A percentile compares a stretch with the other conserved stretches of the same genome.
Evolutionary conservation across 2,888 invertebrate genomes (phyloP).

Genomic region (Scrobipalpa costella): DNA sequence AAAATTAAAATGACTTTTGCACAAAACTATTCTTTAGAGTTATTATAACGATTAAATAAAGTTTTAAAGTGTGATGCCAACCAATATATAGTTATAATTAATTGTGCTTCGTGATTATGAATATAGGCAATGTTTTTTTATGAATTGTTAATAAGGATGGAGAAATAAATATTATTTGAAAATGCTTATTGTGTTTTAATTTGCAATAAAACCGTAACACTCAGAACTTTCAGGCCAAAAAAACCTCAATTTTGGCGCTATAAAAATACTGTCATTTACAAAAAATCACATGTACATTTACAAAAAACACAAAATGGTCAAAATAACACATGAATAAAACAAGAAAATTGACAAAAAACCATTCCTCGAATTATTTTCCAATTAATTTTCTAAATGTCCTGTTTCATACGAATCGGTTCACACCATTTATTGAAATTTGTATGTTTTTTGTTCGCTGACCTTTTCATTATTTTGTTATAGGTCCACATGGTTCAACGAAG

Average conservation of each 20-base stretch:
- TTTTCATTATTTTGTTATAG: not conserved
- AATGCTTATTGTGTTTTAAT: not conserved
- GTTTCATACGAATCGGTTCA: not conserved
- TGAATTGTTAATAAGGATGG: constrained; percentile 52
- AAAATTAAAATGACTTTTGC: no score
- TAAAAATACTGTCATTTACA: not conserved
- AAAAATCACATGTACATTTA: not conserved
- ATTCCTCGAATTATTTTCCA: not conserved
- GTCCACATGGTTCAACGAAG: not conserved
- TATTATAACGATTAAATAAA: no score
- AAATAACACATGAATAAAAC: not conserved
- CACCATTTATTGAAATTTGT: not conserved
- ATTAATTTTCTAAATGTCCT: not conserved
- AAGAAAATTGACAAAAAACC: not conserved
- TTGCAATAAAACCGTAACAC: not conserved
- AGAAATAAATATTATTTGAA: constrained; percentile 36
- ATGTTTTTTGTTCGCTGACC: not conserved
- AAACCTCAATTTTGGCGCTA: not conserved
- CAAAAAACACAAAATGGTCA: not conserved
- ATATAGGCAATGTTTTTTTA: constrained; percentile 46
- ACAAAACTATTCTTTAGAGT: no score
- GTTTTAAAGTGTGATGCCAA: not conserved
- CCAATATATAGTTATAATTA: constrained; percentile 18
- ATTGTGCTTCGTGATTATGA: constrained; percentile 43
- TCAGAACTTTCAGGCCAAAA: not conserved